phyloP scores from a whole-genome alignment of 1,140 invertebrate species.

The Helicoverpa zea region DNA sequence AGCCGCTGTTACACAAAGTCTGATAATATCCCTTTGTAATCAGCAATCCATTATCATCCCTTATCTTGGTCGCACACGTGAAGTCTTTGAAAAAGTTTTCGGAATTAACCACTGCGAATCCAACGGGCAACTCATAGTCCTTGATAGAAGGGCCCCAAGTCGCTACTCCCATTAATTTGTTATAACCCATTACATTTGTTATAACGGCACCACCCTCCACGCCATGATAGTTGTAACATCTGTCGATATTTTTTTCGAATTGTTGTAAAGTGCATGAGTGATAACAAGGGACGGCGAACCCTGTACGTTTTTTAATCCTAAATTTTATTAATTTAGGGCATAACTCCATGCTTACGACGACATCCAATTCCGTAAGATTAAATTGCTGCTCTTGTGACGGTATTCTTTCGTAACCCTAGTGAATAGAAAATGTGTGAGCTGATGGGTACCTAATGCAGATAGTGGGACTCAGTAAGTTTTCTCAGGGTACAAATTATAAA shows the following conservation, averaged over 20 bases:
- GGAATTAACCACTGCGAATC: conserved; percentile 69
- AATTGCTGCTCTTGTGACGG: conserved; percentile 42
- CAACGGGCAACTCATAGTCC: conserved; percentile 67
- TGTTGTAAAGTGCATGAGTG: conserved; percentile 64
- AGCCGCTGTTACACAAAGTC: conserved; percentile 56
- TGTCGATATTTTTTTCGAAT: conserved; percentile 39
- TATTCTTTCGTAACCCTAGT: conserved; percentile 55
- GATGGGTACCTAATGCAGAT: no score
- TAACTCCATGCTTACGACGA: conserved; percentile 60
- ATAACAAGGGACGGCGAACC: conserved; percentile 69
- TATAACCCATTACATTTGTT: conserved; percentile 51
- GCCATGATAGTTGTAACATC: conserved; percentile 62
- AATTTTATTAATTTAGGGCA: conserved; percentile 60
- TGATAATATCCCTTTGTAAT: conserved; percentile 60
- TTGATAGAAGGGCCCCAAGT: conserved; percentile 64
- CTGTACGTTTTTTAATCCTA: conserved; percentile 49
- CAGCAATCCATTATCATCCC: conserved; percentile 48
- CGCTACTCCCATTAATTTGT: conserved; percentile 66
- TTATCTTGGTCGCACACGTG: conserved; percentile 64
- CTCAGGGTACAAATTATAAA: no score
- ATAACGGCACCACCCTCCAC: conserved; percentile 66
- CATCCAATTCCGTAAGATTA: conserved; percentile 58
- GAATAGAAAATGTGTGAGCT: not conserved
- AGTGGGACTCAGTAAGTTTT: no score
- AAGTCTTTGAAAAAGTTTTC: conserved; percentile 63